Evolutionary conservation across 2,888 invertebrate species (phyloP).

Genomic region (Drosophila cracens): DNA sequence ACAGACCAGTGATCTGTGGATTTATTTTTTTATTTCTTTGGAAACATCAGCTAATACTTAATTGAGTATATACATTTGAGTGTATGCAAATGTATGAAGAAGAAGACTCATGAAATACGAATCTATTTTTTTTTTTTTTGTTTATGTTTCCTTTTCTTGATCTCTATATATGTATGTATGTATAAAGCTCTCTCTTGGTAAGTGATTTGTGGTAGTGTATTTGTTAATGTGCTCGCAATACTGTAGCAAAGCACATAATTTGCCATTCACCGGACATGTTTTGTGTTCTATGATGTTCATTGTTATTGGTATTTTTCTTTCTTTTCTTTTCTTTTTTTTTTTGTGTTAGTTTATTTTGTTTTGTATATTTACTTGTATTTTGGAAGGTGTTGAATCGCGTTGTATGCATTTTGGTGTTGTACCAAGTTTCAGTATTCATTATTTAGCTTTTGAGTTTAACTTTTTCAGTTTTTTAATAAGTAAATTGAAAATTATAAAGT

Average conservation of each 20-base stretch:
- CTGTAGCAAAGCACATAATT: constrained; percentile 79
- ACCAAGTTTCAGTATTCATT: constrained; percentile 59
- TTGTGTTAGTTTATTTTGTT: constrained; percentile 42
- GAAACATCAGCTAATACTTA: constrained; percentile 43
- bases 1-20: constrained; percentile 33
- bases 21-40: constrained; percentile 9
- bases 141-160: constrained; percentile 18
- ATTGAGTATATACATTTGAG: constrained; percentile 32
- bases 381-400: constrained; percentile 55
- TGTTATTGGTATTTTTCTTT: constrained; percentile 62
- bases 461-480: constrained; percentile 7
- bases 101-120: constrained; percentile 11
- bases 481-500: constrained; percentile 8
- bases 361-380: constrained; percentile 34
- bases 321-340: constrained; percentile 21
- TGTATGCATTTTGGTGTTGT: constrained; percentile 62
- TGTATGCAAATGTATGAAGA: constrained; percentile 23
- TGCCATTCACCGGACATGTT: constrained; percentile 72
- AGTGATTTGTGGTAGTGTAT: constrained; percentile 37
- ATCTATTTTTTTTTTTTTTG: not conserved
- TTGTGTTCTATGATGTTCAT: constrained; percentile 70
- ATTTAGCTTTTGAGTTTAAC: constrained; percentile 40
- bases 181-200: constrained; percentile 75
- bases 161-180: constrained; percentile 43
- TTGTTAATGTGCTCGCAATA: constrained; percentile 53